Evolutionary conservation across 2,888 invertebrate genomes (phyloP).

Genomic region (Hirtodrosophila cameraria): DNA sequence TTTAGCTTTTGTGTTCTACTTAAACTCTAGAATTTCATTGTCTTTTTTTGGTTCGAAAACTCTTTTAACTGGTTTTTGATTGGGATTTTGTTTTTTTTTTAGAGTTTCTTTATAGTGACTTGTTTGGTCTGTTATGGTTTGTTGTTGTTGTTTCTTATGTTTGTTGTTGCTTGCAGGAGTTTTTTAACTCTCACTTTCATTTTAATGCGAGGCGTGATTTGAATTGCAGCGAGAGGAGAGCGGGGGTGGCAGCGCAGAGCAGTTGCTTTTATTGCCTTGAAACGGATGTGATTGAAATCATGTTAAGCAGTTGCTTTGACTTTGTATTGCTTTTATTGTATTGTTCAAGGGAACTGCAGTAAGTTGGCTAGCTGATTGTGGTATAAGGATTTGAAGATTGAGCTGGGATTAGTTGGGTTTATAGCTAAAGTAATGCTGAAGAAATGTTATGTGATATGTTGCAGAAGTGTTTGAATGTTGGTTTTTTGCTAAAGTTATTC

Average conservation of each 20-base stretch:
- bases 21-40: constrained; percentile 33
- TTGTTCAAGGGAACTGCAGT: background rate
- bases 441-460: too few relatives aligned
- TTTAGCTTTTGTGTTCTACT: constrained; percentile 35
- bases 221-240: constrained; percentile 2
- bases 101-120: constrained; percentile 24
- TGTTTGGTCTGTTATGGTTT: constrained; percentile 32
- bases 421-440: too few relatives aligned
- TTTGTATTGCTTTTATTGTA: background rate
- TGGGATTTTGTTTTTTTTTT: constrained; percentile 20
- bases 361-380: background rate
- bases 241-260: constrained; percentile 1
- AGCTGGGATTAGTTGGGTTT: too few relatives aligned
- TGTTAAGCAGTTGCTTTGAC: background rate
- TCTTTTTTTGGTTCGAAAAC: background rate
- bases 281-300: constrained; percentile 41
- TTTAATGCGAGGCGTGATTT: constrained; percentile 31
- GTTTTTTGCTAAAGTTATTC: too few relatives aligned
- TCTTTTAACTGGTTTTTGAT: constrained; percentile 37
- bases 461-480: too few relatives aligned
- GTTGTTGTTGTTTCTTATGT: constrained; percentile 20
- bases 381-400: too few relatives aligned
- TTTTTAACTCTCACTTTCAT: constrained; percentile 63
- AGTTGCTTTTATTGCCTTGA: constrained; percentile 23
- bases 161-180: constrained; percentile 36